A percentile compares a stretch with the other conserved stretches of the same genome.
Conservation (phyloP, 2,113 vertebrate genomes). For the Pteropus alecto region DNA sequence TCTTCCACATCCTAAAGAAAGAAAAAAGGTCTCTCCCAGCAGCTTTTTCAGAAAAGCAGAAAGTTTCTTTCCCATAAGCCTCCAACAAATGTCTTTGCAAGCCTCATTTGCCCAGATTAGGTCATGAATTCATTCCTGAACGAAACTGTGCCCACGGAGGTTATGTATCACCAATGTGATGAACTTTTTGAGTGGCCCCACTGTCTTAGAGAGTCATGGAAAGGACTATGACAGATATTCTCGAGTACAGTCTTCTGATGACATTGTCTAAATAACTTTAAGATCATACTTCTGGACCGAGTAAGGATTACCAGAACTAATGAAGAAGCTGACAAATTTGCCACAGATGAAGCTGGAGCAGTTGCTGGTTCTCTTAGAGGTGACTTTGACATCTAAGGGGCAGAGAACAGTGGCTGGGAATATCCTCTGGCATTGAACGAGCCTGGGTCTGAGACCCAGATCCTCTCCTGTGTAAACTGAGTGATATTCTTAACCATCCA, state of each 20-base stretch:
- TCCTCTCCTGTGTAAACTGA: neutral
- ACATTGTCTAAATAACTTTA: neutral
- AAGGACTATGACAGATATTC: neutral
- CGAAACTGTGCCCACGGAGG: neutral
- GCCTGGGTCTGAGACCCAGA: neutral
- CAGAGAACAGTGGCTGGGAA: neutral
- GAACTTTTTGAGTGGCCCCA: neutral
- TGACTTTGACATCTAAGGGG: neutral
- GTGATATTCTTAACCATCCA: neutral
- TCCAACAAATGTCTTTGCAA: neutral
- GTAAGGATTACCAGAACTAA: neutral
- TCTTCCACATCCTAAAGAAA: neutral
- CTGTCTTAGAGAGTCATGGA: neutral
- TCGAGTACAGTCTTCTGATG: neutral
- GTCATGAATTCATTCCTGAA: neutral
- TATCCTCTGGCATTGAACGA: neutral
- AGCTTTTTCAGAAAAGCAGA: neutral
- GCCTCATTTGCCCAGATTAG: neutral
- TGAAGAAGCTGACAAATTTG: neutral
- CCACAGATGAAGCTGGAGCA: too few species aligned
- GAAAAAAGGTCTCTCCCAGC: neutral
- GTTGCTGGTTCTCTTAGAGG: neutral
- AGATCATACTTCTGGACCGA: neutral
- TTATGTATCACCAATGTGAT: neutral
- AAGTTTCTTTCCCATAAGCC: neutral